These are phyloP conservation scores for Erinaceus europaeus DNA, from an alignment of 2,113 vertebrate genomes.

Conservation along the genomic window DNA sequence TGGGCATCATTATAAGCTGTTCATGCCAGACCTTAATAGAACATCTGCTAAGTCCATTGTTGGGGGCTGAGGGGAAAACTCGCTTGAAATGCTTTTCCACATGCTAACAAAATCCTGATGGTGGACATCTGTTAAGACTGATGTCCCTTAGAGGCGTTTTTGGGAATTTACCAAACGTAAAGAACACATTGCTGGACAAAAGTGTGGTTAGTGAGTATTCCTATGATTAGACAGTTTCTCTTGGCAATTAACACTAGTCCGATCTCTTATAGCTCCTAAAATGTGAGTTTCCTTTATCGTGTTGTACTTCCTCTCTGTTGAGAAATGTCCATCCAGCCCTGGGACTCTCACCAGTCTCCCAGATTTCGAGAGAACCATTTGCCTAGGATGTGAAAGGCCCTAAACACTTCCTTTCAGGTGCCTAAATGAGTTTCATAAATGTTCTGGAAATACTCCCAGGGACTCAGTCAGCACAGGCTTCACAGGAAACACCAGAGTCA, in stretches of 20 bases:
- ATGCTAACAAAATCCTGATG: constrained; percentile 54
- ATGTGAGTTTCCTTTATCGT: not conserved
- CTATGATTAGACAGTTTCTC: constrained; percentile 37
- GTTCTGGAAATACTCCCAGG: constrained; percentile 27
- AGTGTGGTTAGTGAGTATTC: constrained; percentile 30
- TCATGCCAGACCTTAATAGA: constrained; percentile 47
- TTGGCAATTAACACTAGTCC: constrained; percentile 39
- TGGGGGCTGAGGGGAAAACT: not conserved
- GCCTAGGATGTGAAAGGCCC: not conserved
- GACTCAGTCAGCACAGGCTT: not conserved
- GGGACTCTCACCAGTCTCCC: constrained; percentile 12
- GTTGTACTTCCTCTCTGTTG: not conserved
- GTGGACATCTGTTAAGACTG: constrained; percentile 62
- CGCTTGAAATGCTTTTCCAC: constrained; percentile 40
- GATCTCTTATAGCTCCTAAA: constrained; percentile 22
- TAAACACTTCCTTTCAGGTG: not conserved
- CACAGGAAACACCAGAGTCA: not conserved
- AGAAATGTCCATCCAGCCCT: not conserved
- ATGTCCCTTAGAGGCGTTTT: constrained; percentile 55
- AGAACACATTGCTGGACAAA: constrained; percentile 48
- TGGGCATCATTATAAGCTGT: constrained; percentile 38
- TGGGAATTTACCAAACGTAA: constrained; percentile 55
- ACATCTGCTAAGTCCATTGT: constrained; percentile 51
- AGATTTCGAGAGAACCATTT: constrained; percentile 1
- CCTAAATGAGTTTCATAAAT: constrained; percentile 28